These are phyloP conservation scores for Cyrtonyx montezumae DNA, from an alignment of 2,113 vertebrate species.

Conservation along the genomic window DNA sequence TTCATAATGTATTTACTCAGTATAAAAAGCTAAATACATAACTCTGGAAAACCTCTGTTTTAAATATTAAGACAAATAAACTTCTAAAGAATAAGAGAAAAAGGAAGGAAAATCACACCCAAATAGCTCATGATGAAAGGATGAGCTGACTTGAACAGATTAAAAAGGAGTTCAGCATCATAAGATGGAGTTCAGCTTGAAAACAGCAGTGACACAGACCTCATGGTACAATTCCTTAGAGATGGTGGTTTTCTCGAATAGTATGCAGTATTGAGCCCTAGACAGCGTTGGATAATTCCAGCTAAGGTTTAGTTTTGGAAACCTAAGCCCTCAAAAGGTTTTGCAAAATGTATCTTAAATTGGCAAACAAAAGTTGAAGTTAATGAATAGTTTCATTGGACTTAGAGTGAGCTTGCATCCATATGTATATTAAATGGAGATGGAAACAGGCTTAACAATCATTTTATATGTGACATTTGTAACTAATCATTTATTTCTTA, in stretches of 20 bases:
- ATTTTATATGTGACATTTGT: not conserved
- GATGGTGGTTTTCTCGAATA: not conserved
- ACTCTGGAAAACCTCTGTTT: not conserved
- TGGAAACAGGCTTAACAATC: not conserved
- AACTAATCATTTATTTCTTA: not conserved
- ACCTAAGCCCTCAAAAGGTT: fast-evolving
- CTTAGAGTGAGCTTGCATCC: not conserved
- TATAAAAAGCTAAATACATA: not conserved
- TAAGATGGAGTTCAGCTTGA: not conserved
- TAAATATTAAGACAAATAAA: not conserved
- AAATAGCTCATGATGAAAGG: not conserved
- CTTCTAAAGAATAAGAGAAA: not conserved
- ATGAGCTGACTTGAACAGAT: not conserved
- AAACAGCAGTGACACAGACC: not conserved
- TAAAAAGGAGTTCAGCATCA: not conserved
- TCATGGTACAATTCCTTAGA: not conserved
- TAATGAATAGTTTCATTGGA: not conserved
- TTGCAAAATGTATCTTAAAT: not conserved
- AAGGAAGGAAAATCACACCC: not conserved
- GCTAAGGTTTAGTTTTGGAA: not conserved
- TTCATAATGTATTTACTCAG: not conserved
- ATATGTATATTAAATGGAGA: not conserved
- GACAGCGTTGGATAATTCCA: not conserved
- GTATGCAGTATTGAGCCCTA: not conserved
- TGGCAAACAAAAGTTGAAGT: not conserved